These are phyloP conservation scores for Linnaemya vulpina DNA, from an alignment of 2,888 invertebrate genomes.

Conservation along the genomic window DNA sequence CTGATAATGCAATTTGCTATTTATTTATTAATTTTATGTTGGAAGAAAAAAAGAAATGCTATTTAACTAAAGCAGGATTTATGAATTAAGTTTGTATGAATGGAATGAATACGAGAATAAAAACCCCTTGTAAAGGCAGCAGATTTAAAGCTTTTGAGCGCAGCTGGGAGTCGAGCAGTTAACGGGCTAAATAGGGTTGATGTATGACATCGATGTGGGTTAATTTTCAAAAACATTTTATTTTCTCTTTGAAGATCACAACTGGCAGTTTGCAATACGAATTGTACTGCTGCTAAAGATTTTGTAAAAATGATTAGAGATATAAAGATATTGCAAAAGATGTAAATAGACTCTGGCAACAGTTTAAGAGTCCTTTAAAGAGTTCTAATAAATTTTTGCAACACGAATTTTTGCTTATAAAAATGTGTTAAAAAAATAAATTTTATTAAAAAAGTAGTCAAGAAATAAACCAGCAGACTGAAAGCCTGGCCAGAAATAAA, in stretches of 20 bases:
- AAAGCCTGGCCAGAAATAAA: not conserved
- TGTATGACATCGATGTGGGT: not conserved
- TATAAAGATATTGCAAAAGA: no score
- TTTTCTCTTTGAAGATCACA: not conserved
- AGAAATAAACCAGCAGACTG: no score
- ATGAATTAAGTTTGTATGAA: not conserved
- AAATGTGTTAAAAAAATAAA: no score
- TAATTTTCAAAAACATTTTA: not conserved
- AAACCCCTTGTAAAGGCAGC: conserved; percentile 26
- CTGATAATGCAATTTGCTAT: conserved; percentile 68
- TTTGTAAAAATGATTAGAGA: no score
- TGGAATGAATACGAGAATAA: conserved; percentile 36
- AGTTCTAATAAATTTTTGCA: no score
- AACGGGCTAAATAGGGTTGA: not conserved
- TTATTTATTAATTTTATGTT: conserved; percentile 51
- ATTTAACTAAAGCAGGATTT: conserved; percentile 32
- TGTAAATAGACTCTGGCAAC: no score
- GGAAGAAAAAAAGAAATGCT: conserved; percentile 1
- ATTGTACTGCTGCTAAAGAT: no score
- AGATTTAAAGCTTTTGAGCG: conserved; percentile 14
- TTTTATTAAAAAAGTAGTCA: no score
- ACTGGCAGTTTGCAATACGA: no score
- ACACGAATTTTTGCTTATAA: no score
- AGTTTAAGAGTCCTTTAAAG: no score
- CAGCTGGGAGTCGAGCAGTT: not conserved